These are phyloP conservation scores for Pleuronectes platessa DNA, from an alignment of 2,113 vertebrate genomes.

Conservation along the genomic window DNA sequence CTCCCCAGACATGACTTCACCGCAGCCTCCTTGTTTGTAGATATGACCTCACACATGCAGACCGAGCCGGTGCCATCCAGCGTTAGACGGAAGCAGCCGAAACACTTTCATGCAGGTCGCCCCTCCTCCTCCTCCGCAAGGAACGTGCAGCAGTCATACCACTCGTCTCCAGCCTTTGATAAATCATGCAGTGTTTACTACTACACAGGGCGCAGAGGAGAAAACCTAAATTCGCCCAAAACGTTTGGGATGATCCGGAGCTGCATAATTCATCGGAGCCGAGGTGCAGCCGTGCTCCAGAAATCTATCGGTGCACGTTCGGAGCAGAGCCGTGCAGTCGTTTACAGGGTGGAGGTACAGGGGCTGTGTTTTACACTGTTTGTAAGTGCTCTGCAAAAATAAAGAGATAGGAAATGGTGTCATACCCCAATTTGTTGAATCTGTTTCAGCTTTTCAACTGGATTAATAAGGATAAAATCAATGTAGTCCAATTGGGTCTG, in stretches of 20 bases:
- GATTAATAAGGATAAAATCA: too few species aligned
- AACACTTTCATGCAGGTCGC: slow-evolving; percentile 41
- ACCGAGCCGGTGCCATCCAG: slow-evolving; percentile 44
- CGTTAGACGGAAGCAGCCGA: slow-evolving; percentile 28
- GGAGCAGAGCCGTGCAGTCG: not conserved
- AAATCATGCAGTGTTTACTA: slow-evolving; percentile 78
- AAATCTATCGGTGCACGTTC: slow-evolving; percentile 11
- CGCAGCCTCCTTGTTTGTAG: slow-evolving; percentile 43
- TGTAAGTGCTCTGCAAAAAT: not conserved
- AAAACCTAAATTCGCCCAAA: slow-evolving; percentile 49
- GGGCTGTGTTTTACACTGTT: not conserved
- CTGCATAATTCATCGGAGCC: slow-evolving; percentile 68
- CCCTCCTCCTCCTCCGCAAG: slow-evolving; percentile 26
- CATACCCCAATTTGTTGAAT: too few species aligned
- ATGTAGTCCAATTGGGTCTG: too few species aligned
- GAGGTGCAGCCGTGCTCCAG: slow-evolving; percentile 38
- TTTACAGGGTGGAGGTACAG: not conserved
- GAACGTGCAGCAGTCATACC: slow-evolving; percentile 58
- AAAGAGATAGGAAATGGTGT: too few species aligned
- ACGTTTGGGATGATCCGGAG: slow-evolving; percentile 53
- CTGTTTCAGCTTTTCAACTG: too few species aligned
- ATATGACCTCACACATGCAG: slow-evolving; percentile 68
- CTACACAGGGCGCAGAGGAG: slow-evolving; percentile 35
- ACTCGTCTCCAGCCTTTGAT: slow-evolving; percentile 66
- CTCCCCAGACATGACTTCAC: slow-evolving; percentile 69